Conservation (phyloP, 2,888 invertebrate genomes). For the Drosophila peninsularis region DNA sequence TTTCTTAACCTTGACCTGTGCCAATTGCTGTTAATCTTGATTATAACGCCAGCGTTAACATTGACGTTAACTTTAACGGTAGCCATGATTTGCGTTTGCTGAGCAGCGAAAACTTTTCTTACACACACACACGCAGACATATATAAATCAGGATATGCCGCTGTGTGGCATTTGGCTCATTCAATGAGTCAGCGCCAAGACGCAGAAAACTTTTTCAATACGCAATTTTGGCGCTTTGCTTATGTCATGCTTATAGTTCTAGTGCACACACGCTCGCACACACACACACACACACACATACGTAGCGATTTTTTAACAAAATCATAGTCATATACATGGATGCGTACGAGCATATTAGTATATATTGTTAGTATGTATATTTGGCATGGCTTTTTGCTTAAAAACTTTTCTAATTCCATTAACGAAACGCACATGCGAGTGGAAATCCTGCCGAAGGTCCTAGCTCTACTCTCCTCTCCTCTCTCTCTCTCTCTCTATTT, state of each 20-base stretch:
- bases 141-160: constrained; percentile 12
- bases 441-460: constrained; percentile 31
- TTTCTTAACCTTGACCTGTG: constrained; percentile 17
- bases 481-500: constrained; percentile 9
- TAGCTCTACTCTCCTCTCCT: constrained; percentile 23
- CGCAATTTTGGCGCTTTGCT: constrained; percentile 65
- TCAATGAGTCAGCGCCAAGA: constrained; percentile 43
- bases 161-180: constrained; percentile 19
- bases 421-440: constrained; percentile 78
- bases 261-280: constrained; percentile 23
- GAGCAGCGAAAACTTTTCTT: constrained; percentile 36
- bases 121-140: constrained; percentile 1
- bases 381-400: constrained; percentile 64
- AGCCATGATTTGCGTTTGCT: constrained; percentile 56
- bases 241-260: constrained; percentile 62
- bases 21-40: constrained; percentile 42
- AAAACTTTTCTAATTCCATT: constrained; percentile 83
- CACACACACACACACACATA: constrained; percentile 19
- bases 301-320: constrained; percentile 57
- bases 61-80: constrained; percentile 26
- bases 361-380: constrained; percentile 46
- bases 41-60: constrained; percentile 39
- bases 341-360: constrained; percentile 8
- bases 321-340: constrained; percentile 41
- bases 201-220: constrained; percentile 73